Conservation (phyloP, 1,140 invertebrate species). For the Druon quercuslanigerum region DNA sequence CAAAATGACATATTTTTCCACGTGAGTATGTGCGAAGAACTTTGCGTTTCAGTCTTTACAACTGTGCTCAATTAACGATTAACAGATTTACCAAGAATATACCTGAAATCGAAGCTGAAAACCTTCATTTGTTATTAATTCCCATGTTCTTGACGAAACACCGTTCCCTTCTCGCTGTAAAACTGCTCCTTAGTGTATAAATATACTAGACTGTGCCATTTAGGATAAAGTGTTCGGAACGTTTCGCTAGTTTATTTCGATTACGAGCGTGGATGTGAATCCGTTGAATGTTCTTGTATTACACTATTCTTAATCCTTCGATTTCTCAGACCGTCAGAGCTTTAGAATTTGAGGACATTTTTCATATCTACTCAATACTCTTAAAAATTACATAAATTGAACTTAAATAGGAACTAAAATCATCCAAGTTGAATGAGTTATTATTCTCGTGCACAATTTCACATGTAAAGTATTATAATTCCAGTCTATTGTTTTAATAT, state of each 20-base stretch:
- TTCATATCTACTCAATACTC: too few species aligned
- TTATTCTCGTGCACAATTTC: too few species aligned
- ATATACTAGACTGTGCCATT: slow-evolving; percentile 65
- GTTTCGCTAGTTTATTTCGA: slow-evolving; percentile 37
- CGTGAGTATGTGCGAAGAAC: slow-evolving; percentile 42
- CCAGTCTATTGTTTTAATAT: too few species aligned
- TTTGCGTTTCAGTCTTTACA: slow-evolving; percentile 47
- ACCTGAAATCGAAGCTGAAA: slow-evolving; percentile 55
- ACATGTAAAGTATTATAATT: too few species aligned
- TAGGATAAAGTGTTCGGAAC: slow-evolving; percentile 50
- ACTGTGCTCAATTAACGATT: slow-evolving; percentile 56
- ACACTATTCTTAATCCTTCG: background rate
- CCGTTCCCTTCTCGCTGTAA: slow-evolving; percentile 39
- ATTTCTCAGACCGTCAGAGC: background rate
- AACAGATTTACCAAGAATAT: slow-evolving; percentile 30
- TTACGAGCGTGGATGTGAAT: background rate
- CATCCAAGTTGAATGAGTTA: too few species aligned
- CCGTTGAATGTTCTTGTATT: background rate
- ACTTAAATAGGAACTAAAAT: too few species aligned
- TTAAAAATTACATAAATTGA: too few species aligned
- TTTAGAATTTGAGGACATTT: background rate
- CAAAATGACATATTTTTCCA: slow-evolving; percentile 66
- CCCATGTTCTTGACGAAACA: slow-evolving; percentile 36
- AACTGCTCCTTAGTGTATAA: slow-evolving; percentile 47
- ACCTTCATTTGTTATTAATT: slow-evolving; percentile 61